These are phyloP conservation scores for Pecten maximus DNA, from an alignment of 2,888 invertebrate genomes.

Conservation along the genomic window DNA sequence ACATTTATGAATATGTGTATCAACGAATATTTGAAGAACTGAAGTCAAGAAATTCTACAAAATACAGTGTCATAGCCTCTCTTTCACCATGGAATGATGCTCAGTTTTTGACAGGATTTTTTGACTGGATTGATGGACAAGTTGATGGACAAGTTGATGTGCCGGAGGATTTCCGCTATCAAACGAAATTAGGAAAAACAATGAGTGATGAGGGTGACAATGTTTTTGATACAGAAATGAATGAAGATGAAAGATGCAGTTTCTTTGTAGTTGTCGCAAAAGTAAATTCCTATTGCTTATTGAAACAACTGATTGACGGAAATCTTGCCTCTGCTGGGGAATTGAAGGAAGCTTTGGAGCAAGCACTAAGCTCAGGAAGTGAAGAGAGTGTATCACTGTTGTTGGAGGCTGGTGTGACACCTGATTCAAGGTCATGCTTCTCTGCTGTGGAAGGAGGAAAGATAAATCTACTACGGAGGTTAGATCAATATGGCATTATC, in stretches of 20 bases:
- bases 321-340: neutral
- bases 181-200: neutral
- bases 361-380: conserved; percentile 9
- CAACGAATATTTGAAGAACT: neutral
- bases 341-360: neutral
- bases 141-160: neutral
- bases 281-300: neutral
- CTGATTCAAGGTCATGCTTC: neutral
- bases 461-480: neutral
- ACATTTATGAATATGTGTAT: neutral
- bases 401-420: neutral
- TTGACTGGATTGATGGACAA: neutral
- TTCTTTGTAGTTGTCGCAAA: neutral
- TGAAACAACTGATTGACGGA: neutral
- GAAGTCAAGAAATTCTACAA: neutral
- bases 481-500: neutral
- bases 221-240: neutral
- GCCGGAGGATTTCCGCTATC: neutral
- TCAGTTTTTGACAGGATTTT: conserved; percentile 4
- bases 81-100: neutral
- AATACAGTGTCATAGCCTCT: neutral
- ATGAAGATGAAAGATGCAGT: neutral
- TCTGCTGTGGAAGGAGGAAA: neutral
- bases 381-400: neutral
- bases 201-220: neutral